Evolutionary conservation across 2,797 vertebrate species (phyloP).

Genomic region (Setipinna tenuifilis): DNA sequence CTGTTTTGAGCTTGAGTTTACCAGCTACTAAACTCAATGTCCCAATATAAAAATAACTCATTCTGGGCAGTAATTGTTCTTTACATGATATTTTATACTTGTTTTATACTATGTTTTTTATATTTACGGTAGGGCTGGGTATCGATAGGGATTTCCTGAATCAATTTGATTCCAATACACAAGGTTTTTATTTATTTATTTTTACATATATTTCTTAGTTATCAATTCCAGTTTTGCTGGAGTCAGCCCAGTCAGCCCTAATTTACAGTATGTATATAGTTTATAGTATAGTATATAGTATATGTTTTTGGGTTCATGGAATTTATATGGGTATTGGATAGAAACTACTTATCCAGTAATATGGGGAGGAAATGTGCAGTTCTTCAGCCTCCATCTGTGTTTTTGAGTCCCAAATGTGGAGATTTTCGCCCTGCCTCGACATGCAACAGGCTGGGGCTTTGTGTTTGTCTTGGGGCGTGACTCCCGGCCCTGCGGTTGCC

Average conservation of each 20-base stretch:
- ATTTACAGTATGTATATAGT: no score
- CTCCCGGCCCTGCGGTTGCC: neutral
- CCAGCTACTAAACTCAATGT: no score
- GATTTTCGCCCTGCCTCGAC: neutral
- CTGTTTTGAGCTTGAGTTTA: no score
- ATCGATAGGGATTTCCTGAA: no score
- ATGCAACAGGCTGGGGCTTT: neutral
- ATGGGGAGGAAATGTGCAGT: neutral
- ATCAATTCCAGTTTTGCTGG: no score
- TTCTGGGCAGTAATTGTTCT: neutral
- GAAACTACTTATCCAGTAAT: neutral
- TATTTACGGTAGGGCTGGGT: no score
- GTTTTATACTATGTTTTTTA: no score
- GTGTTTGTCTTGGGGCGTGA: neutral
- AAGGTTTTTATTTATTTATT: no score
- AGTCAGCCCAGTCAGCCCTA: no score
- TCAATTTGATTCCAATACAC: no score
- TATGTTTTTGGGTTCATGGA: neutral
- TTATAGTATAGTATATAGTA: neutral
- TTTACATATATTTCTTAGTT: no score
- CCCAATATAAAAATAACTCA: neutral
- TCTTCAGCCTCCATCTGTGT: neutral
- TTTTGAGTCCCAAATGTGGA: conserved; percentile 13
- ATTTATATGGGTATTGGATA: neutral
- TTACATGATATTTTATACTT: neutral